A percentile compares a stretch with the other conserved stretches of the same genome.
phyloP scores from a whole-genome alignment of 2,888 invertebrate species.

The Drosophila mettleri region DNA sequence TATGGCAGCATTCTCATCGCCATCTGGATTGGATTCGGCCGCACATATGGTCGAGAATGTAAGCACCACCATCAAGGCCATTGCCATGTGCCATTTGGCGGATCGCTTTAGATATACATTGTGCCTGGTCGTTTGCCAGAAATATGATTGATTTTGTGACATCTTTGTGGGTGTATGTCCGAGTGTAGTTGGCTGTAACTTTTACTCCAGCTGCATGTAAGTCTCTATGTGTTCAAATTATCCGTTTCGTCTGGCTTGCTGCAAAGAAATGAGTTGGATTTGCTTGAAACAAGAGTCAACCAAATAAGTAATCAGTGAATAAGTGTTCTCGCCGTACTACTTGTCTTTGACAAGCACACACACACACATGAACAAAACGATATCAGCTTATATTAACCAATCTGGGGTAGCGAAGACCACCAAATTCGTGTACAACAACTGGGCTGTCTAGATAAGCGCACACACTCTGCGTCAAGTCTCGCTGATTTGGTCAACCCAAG shows the following conservation, averaged over 20 bases:
- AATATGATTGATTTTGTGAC: conserved; percentile 85
- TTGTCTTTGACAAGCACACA: conserved; percentile 58
- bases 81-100: conserved; percentile 81
- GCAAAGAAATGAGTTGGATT: conserved; percentile 54
- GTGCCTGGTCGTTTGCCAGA: conserved; percentile 84
- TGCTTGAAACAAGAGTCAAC: conserved; percentile 36
- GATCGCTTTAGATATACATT: conserved; percentile 84
- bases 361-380: too few relatives aligned
- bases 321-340: conserved; percentile 55
- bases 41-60: conserved; percentile 82
- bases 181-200: neutral
- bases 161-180: conserved; percentile 59
- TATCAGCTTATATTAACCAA: conserved; percentile 47
- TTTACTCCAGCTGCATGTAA: conserved; percentile 37
- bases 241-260: conserved; percentile 55
- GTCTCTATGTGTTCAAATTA: conserved; percentile 34
- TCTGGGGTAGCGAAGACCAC: conserved; percentile 28
- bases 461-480: conserved; percentile 67
- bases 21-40: conserved; percentile 76
- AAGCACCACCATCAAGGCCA: conserved; percentile 81
- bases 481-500: conserved; percentile 61
- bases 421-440: conserved; percentile 31
- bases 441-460: conserved; percentile 49
- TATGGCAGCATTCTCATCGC: conserved; percentile 64
- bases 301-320: conserved; percentile 55